Percentiles rank a stretch among this genome's conserved stretches.
Evolutionary conservation across 2,888 invertebrate genomes (phyloP).

Genomic region (Ophonus ardosiacus): DNA sequence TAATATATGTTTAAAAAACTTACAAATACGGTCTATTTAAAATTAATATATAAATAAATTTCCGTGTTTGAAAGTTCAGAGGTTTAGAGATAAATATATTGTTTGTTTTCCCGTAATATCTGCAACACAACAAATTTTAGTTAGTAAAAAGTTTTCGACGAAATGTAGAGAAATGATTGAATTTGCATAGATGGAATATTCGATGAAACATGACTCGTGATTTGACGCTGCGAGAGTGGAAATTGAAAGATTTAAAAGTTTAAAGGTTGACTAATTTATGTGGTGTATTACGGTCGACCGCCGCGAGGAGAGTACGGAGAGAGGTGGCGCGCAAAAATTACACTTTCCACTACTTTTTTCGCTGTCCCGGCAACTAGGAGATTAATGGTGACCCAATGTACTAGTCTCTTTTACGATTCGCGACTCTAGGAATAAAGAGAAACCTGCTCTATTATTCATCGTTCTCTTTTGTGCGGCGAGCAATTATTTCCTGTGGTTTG

Average conservation of each 20-base stretch:
- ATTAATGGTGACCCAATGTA: slow-evolving; percentile 58
- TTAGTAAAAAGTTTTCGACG: not conserved
- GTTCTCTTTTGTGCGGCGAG: slow-evolving; percentile 57
- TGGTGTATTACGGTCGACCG: not conserved
- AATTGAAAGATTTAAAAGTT: slow-evolving; percentile 32
- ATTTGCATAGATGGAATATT: not conserved
- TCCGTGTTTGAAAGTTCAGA: no score
- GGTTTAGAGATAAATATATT: no score
- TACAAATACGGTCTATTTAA: no score
- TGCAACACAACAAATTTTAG: not conserved
- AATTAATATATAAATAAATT: no score
- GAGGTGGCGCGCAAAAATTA: not conserved
- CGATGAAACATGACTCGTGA: no score
- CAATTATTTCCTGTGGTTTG: slow-evolving; percentile 62
- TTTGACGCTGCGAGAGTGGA: not conserved
- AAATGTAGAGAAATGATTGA: not conserved
- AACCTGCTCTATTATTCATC: slow-evolving; percentile 62
- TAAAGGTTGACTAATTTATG: slow-evolving; percentile 20
- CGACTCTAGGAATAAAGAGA: slow-evolving; percentile 57
- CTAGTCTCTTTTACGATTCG: slow-evolving; percentile 44
- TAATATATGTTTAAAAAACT: no score
- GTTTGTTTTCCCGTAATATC: not conserved
- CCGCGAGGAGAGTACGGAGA: not conserved
- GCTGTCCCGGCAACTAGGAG: slow-evolving; percentile 21
- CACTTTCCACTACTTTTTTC: slow-evolving; percentile 29